Evolutionary conservation across 2,797 vertebrate species (phyloP).

Genomic region (Rhabdophis nuchalis): DNA sequence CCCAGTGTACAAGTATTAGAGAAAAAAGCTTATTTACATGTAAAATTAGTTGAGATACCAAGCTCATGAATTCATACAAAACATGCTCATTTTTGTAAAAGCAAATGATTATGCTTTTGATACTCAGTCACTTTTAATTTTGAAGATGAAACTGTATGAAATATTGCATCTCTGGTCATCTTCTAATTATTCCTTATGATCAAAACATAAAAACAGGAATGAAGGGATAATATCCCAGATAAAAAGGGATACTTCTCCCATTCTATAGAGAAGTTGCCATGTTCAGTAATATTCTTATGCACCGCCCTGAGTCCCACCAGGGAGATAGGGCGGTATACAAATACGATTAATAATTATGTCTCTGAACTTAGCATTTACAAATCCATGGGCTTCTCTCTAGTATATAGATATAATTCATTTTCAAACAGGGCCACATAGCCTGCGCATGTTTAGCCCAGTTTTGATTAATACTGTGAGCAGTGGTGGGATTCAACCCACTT

Average conservation of each 20-base stretch:
- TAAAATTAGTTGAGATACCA: not conserved
- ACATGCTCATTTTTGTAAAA: not conserved
- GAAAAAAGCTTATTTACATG: not conserved
- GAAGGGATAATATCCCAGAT: not conserved
- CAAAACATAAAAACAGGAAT: not conserved
- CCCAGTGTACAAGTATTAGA: not conserved
- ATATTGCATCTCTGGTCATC: not conserved
- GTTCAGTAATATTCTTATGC: not conserved
- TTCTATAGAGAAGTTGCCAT: not conserved
- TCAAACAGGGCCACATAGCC: conserved; percentile 37
- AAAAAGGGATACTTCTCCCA: not conserved
- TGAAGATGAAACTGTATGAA: not conserved
- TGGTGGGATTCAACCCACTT: too few relatives aligned
- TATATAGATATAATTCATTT: conserved; percentile 36
- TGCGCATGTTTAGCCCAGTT: conserved; percentile 54
- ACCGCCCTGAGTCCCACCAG: too few relatives aligned
- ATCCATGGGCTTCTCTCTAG: conserved; percentile 11
- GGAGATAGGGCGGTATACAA: too few relatives aligned
- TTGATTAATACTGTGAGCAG: conserved; percentile 46
- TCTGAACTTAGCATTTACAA: not conserved
- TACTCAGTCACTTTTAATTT: not conserved
- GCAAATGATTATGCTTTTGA: not conserved
- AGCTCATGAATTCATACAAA: not conserved
- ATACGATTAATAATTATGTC: too few relatives aligned
- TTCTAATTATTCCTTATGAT: not conserved